A percentile compares a stretch with the other conserved stretches of the same genome.
Evolutionary conservation across 2,113 vertebrate genomes (phyloP).

Genomic region (Cryptomyrus ogoouensis): DNA sequence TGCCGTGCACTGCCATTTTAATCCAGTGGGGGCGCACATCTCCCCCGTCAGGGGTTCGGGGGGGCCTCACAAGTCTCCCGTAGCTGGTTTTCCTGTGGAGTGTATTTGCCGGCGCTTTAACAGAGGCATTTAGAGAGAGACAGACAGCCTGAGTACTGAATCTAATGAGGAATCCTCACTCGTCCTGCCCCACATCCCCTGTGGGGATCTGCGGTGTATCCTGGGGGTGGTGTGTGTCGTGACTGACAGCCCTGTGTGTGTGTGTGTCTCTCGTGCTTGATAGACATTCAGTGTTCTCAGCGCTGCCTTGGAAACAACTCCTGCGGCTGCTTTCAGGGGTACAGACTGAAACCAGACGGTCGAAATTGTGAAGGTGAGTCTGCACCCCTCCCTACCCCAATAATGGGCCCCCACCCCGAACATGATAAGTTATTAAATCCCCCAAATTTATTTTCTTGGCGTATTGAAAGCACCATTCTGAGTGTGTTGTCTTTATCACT

Average conservation of each 20-base stretch:
- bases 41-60: not conserved
- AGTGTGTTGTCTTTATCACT: not conserved
- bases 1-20: not conserved
- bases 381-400: not conserved
- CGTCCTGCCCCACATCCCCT: not conserved
- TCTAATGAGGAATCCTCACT: not conserved
- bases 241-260: no score
- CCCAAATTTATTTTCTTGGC: not conserved
- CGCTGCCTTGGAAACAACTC: conserved; percentile 73
- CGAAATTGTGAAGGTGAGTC: conserved; percentile 81
- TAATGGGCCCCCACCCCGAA: not conserved
- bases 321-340: conserved; percentile 80
- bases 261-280: not conserved
- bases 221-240: not conserved
- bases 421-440: no score
- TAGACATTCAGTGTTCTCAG: conserved; percentile 78
- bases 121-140: not conserved
- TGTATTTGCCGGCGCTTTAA: not conserved
- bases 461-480: not conserved
- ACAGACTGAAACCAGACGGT: conserved; percentile 77
- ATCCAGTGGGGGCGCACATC: not conserved
- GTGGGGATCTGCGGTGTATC: not conserved
- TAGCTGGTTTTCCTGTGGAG: not conserved
- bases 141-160: not conserved
- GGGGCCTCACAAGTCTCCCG: not conserved